Evolutionary conservation across 2,113 vertebrate genomes (phyloP), one percentile per base, ranked within the genome.

Genomic region (Mastomys coucha): DNA sequence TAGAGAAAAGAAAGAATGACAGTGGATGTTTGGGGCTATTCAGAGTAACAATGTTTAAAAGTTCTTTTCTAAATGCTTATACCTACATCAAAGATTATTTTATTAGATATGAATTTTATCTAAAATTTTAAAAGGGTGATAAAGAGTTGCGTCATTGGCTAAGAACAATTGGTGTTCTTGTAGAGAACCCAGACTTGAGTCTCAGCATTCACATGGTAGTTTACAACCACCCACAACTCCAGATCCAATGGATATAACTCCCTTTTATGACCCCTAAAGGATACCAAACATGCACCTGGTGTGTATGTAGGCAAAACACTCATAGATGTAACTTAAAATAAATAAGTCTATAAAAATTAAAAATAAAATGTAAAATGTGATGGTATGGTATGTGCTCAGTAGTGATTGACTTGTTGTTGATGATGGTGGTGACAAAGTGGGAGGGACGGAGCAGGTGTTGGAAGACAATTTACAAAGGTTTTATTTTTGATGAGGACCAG

Each of bases 401-500:
- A 53, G 58, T 13, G 9, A 20, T 72, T 36, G 20, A 36, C 33
- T 36, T 89, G 49, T 53, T 76, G 33, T 80, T 84, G 77, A 42
- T 42, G 56, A 58, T 60, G 22, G 33, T 24, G 65, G 49, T 76
- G 89, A 17, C 39, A 3, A 7, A 12, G n/a, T 19, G 63, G 36
- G 5, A 89, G 11, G 56, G 96, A 60, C 10, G 31, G 14, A 73
- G n/a, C 42, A 70, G 87, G 89, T 73, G n/a, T 89, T 45, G 53
- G 14, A 89, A 88, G 92, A 81, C 39, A 36, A n/a, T 95, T 96
- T 94, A 65, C 77, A 78, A 67, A 89, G 53, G 63, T 60, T 72
- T 49, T 85, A 2, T 70, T 88, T 94, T 90, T 78, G 76, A 96
- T 73, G 69, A 93, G 39, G 49, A 89, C 56, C 51, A 78, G 77